These are phyloP conservation scores for Sarcophaga carnaria DNA, from an alignment of 2,888 invertebrate species.

Conservation along the genomic window DNA sequence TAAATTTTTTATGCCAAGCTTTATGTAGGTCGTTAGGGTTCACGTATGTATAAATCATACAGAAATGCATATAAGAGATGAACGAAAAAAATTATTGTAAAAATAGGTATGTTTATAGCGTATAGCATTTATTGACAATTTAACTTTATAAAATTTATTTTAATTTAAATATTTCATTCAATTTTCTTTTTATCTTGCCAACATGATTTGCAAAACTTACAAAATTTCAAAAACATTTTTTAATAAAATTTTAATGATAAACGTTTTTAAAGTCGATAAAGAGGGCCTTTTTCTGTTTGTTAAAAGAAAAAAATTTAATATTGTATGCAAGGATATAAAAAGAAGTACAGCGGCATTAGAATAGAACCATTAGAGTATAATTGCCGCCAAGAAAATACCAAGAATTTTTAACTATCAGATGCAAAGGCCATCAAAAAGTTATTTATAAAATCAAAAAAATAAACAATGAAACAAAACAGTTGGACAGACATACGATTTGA, in stretches of 20 bases:
- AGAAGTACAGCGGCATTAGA: slow-evolving; percentile 56
- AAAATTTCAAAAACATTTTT: slow-evolving; percentile 32
- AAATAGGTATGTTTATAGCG: not conserved
- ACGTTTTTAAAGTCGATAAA: slow-evolving; percentile 41
- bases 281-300: not conserved
- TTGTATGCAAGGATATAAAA: slow-evolving; percentile 39
- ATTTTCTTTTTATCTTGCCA: not conserved
- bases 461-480: slow-evolving; percentile 49
- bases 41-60: slow-evolving; percentile 10
- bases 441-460: slow-evolving; percentile 37
- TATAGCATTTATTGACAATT: not conserved
- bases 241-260: slow-evolving; percentile 48
- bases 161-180: not conserved
- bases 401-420: slow-evolving; percentile 68
- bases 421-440: slow-evolving; percentile 41
- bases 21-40: slow-evolving; percentile 65
- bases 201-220: slow-evolving; percentile 40
- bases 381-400: slow-evolving; percentile 68
- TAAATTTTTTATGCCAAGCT: slow-evolving; percentile 8
- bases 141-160: not conserved
- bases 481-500: slow-evolving; percentile 39
- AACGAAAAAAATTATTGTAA: not conserved
- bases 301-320: not conserved
- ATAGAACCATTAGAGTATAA: slow-evolving; percentile 66
- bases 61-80: not conserved